Base-by-base conservation (phyloP, 2,888 invertebrate genomes). In the Sialis lutaria region DNA sequence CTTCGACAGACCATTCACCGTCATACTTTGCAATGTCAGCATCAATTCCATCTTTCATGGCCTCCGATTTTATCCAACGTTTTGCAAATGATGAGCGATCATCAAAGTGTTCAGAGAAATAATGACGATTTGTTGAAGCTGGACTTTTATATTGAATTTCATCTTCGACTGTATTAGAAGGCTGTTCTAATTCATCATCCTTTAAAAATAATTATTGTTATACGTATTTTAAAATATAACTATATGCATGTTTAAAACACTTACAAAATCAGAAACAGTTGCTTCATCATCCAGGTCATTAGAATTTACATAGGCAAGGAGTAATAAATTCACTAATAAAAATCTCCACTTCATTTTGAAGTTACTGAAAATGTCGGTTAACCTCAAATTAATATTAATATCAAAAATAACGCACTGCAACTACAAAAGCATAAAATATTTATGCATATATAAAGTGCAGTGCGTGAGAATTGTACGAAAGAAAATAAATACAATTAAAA, bases 1-100 rank as follows among this genome's bases (percentile, higher is more conserved):
- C 64, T 64, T 90, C 91, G 5, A 91, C 66, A 60, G 68, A 67
- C 82, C 82, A 82, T 54, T 70, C 70, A 59, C 95, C 97, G 68
- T 96, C 91, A 66, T 96, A 97, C 68, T 95, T 93, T 8, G 93
- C 85, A 50, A 95, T 85, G 52, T 83, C 82, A 51, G 91, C 92
- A 54, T 92, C 89, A 22, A 73, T 70, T 44, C 77, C 79, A 53
- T 91, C 89, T 63, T 96, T 96, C 63, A 89, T 92, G 1, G 96
- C 90, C 60, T 86, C 75, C 0, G 96, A 96, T 53, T 78, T 72
- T 1, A 87, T 69, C 96, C 97, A 97, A 44, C 72, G 75, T 56
- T 79, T 79, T 44, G 77, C 75, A 55, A 90, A 88, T 10, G 70
- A 68, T 7, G 72, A 71, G 37, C 68, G 62, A 60, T 88, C 77